A percentile compares a stretch with the other conserved stretches of the same genome.
These are phyloP conservation scores for Styela clava DNA, from an alignment of 23 tunicate genomes.

Conservation along the genomic window DNA sequence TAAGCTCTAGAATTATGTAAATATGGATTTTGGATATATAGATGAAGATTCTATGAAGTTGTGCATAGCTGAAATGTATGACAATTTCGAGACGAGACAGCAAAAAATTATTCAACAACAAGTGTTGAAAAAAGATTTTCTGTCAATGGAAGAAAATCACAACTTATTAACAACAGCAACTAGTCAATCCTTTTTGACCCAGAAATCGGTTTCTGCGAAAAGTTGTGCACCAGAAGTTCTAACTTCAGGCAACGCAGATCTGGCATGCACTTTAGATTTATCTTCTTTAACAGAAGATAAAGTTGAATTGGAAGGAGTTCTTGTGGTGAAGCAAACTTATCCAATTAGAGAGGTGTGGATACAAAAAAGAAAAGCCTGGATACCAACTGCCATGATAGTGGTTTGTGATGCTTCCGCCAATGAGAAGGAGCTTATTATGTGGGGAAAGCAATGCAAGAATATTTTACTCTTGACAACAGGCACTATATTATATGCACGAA, in stretches of 20 bases:
- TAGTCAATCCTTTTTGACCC: not conserved
- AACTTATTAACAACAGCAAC: not conserved
- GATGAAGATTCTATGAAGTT: too few relatives aligned
- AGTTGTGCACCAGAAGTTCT: too few relatives aligned
- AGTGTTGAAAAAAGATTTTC: not conserved
- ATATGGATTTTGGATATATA: too few relatives aligned
- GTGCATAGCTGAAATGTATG: not conserved
- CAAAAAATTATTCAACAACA: not conserved
- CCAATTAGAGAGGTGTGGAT: conserved; percentile 6
- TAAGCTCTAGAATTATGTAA: too few relatives aligned
- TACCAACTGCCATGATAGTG: not conserved
- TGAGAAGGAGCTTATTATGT: not conserved
- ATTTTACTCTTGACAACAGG: not conserved
- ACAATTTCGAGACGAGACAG: not conserved
- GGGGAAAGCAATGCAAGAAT: not conserved
- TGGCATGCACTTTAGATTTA: too few relatives aligned
- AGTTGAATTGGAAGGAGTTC: not conserved
- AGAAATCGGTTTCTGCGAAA: too few relatives aligned
- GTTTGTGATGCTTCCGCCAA: not conserved
- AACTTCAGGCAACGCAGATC: too few relatives aligned
- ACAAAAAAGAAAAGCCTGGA: conserved; percentile 1
- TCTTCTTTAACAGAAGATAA: too few relatives aligned
- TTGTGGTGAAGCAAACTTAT: not conserved
- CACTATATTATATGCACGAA: not conserved
- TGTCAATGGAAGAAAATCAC: not conserved